phyloP scores from a whole-genome alignment of 2,797 vertebrate genomes.

The Cirrhinus mrigala region DNA sequence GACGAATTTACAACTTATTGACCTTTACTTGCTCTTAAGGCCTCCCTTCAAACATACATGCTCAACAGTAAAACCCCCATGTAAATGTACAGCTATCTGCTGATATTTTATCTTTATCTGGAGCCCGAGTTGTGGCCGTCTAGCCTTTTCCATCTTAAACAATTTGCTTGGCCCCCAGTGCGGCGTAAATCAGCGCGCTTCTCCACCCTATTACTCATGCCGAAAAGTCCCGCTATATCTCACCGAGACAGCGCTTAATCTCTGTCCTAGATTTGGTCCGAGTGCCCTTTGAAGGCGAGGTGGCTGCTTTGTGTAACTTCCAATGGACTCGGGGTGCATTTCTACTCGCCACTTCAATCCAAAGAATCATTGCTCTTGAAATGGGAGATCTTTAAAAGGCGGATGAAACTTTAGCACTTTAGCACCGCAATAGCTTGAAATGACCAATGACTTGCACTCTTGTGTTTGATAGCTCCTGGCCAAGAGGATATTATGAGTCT shows the following conservation, averaged over 20 bases:
- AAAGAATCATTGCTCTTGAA: constrained; percentile 42
- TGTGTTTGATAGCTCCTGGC: constrained; percentile 17
- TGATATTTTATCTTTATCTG: constrained; percentile 55
- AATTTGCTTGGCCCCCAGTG: constrained; percentile 62
- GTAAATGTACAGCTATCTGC: constrained; percentile 53
- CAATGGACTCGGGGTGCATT: constrained; percentile 42
- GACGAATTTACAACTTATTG: too few species aligned
- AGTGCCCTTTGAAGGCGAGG: constrained; percentile 64
- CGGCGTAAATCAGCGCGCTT: constrained; percentile 65
- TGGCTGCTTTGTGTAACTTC: constrained; percentile 65
- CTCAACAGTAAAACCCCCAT: constrained; percentile 43
- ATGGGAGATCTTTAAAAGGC: constrained; percentile 11
- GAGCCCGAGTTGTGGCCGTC: constrained; percentile 44
- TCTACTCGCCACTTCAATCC: constrained; percentile 47
- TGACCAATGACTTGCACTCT: constrained; percentile 32
- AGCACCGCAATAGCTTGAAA: constrained; percentile 22
- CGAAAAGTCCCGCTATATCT: constrained; percentile 67
- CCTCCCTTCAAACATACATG: constrained; percentile 37
- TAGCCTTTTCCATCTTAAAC: constrained; percentile 57
- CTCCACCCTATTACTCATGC: constrained; percentile 68
- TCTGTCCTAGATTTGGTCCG: constrained; percentile 63
- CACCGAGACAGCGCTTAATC: constrained; percentile 65
- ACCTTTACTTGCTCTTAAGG: too few species aligned
- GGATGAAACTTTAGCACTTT: constrained; percentile 36
- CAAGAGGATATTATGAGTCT: background rate